Evolutionary conservation across 2,888 invertebrate genomes (phyloP).

Genomic region (Auanema sp.): DNA sequence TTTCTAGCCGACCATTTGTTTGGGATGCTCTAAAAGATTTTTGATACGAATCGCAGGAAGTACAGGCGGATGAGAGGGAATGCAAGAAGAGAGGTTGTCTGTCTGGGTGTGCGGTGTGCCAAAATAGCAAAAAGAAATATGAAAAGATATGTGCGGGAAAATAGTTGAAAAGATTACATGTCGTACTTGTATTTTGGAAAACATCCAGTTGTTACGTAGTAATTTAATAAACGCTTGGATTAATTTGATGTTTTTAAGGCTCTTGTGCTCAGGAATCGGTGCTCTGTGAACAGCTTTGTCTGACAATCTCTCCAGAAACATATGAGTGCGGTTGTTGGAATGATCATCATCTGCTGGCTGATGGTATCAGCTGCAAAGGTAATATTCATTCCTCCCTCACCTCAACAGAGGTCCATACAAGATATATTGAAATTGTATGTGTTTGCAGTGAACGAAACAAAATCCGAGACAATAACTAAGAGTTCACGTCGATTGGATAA

Average conservation of each 20-base stretch:
- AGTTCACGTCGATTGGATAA: constrained; percentile 1
- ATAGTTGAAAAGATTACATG: too few relatives aligned
- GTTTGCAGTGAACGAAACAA: constrained; percentile 5
- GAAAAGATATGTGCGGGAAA: too few relatives aligned
- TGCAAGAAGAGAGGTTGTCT: too few relatives aligned
- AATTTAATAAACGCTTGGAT: not conserved
- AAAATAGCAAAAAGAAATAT: too few relatives aligned
- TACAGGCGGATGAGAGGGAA: too few relatives aligned
- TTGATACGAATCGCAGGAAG: too few relatives aligned
- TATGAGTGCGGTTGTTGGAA: constrained; percentile 49
- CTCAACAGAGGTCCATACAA: not conserved
- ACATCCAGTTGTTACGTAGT: too few relatives aligned
- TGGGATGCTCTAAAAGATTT: too few relatives aligned
- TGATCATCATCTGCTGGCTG: constrained; percentile 33
- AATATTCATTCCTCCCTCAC: not conserved
- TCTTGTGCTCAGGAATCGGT: constrained; percentile 31
- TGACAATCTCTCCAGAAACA: constrained; percentile 30
- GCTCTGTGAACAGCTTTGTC: constrained; percentile 44
- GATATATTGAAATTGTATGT: not conserved
- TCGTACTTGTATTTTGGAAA: too few relatives aligned
- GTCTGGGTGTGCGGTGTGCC: too few relatives aligned
- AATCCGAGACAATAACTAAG: not conserved
- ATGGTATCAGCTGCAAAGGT: constrained; percentile 41
- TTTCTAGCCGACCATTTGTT: too few relatives aligned
- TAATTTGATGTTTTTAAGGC: constrained; percentile 24